phyloP scores from a whole-genome alignment of 2,113 vertebrate species.

The Xyrauchen texanus region DNA sequence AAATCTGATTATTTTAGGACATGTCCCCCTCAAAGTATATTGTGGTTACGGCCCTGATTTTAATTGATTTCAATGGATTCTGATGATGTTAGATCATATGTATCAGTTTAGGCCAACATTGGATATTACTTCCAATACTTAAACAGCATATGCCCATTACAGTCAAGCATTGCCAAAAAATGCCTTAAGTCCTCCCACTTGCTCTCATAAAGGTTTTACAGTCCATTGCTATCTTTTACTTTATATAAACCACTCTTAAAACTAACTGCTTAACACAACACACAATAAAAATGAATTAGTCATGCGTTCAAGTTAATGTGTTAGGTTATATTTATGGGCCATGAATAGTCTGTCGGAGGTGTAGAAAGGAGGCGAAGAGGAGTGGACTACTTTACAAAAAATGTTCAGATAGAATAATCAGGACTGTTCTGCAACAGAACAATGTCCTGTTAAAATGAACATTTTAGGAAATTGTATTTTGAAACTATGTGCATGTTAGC shows the following conservation, averaged over 20 bases:
- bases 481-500: too few species aligned
- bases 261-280: conserved; percentile 17
- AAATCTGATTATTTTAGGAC: too few species aligned
- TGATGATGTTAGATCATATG: too few species aligned
- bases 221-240: not conserved
- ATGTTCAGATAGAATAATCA: too few species aligned
- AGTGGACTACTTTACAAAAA: not conserved
- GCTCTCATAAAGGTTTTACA: conserved; percentile 14
- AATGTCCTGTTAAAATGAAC: too few species aligned
- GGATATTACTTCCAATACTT: too few species aligned
- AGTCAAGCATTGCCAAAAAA: not conserved
- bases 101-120: not conserved
- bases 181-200: not conserved
- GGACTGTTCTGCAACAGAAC: too few species aligned
- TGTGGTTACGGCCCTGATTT: too few species aligned
- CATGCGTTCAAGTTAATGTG: conserved; percentile 11
- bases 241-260: conserved; percentile 20
- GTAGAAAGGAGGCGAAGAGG: conserved; percentile 10
- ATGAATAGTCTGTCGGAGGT: conserved; percentile 1
- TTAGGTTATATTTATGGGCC: not conserved
- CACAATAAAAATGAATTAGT: conserved; percentile 14
- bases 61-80: too few species aligned
- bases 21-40: too few species aligned
- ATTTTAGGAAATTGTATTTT: too few species aligned
- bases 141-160: too few species aligned